Evolutionary conservation across 2,888 invertebrate species (phyloP).

Genomic region (Melieria picta): DNA sequence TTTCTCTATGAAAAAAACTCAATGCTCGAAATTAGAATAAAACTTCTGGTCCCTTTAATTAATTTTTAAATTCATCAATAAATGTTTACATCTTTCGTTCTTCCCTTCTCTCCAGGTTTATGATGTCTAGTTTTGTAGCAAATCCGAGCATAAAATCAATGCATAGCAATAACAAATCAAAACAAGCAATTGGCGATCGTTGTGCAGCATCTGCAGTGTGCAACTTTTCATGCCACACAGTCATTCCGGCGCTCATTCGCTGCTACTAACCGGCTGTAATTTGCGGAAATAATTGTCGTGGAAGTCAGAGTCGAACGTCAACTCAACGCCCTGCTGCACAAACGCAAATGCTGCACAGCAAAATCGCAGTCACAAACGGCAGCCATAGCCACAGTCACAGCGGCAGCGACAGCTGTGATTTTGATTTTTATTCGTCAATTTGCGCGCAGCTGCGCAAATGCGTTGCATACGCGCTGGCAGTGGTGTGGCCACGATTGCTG

Average conservation of each 20-base stretch:
- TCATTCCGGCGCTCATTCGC: not conserved
- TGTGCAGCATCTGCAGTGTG: not conserved
- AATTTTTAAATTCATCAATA: too few relatives aligned
- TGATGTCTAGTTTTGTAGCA: too few relatives aligned
- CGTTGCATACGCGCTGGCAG: slow-evolving; percentile 7
- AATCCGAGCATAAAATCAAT: too few relatives aligned
- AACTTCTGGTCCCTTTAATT: too few relatives aligned
- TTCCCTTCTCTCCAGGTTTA: too few relatives aligned
- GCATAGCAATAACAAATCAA: too few relatives aligned
- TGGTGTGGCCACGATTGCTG: not conserved
- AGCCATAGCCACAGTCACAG: not conserved
- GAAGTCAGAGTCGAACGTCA: not conserved
- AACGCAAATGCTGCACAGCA: not conserved
- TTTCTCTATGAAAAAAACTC: too few relatives aligned
- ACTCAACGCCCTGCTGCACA: not conserved
- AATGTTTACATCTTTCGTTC: too few relatives aligned
- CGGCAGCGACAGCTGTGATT: slow-evolving; percentile 46
- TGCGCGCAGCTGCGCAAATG: slow-evolving; percentile 41
- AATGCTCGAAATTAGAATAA: too few relatives aligned
- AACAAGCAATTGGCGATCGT: not conserved
- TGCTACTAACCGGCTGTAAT: slow-evolving; percentile 27
- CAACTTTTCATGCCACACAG: not conserved
- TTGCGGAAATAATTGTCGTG: slow-evolving; percentile 44
- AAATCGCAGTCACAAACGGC: not conserved
- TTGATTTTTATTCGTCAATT: slow-evolving; percentile 35